phyloP scores from a whole-genome alignment of 2,888 invertebrate genomes.

The Lypha dubia region DNA sequence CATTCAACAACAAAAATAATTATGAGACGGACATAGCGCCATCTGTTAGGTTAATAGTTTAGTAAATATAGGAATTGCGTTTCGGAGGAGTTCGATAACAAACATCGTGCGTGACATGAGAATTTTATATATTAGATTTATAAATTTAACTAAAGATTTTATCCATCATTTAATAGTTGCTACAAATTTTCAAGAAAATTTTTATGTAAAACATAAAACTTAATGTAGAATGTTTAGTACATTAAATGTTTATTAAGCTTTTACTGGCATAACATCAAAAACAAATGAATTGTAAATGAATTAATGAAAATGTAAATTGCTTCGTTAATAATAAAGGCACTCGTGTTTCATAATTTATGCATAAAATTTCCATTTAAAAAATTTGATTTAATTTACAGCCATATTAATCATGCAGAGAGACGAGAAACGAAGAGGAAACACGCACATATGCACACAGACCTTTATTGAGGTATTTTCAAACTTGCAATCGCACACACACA shows the following conservation, averaged over 20 bases:
- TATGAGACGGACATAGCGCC: no score
- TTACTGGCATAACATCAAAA: not conserved
- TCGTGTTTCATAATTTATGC: conserved; percentile 54
- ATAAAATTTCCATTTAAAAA: conserved; percentile 40
- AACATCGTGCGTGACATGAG: no score
- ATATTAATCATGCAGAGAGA: conserved; percentile 21
- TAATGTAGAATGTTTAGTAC: no score
- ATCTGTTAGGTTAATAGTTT: no score
- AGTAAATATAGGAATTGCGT: no score
- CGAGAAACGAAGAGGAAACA: not conserved
- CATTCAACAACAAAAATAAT: no score
- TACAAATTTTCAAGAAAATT: not conserved
- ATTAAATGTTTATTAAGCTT: not conserved
- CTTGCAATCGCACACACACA: not conserved
- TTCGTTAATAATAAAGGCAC: conserved; percentile 40
- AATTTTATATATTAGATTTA: no score
- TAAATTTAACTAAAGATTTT: no score
- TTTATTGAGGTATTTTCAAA: not conserved
- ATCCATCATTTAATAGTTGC: not conserved
- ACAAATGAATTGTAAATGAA: conserved; percentile 19
- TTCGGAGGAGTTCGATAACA: no score
- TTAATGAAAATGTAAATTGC: conserved; percentile 23
- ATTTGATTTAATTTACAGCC: conserved; percentile 48
- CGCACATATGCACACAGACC: not conserved
- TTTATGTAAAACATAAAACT: not conserved